Base-by-base conservation (phyloP, 2,888 invertebrate genomes). In the Meandrusa payeni region DNA sequence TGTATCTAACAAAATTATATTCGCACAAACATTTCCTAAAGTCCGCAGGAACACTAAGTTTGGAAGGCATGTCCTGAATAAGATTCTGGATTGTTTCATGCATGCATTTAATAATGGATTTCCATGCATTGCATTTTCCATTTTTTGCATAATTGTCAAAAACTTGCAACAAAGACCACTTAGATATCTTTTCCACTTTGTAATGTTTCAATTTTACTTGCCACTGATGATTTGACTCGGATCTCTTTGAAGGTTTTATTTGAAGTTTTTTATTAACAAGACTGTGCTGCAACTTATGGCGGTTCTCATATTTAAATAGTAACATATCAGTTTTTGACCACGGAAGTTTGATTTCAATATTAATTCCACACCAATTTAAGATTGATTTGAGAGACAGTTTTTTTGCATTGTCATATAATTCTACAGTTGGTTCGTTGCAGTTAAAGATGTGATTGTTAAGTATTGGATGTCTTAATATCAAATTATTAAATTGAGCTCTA, bases 1-100 rank as follows among this genome's bases (percentile, higher is more conserved):
- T 52, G 47, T 73, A 69, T 41, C 81, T 54, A 0, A 69, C 53
- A 22, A 77, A 82, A 0, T 64, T 58, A 51, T 69, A 64, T 15
- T 57, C 60, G 12, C 51, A 71, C 0, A 59, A 51, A 26, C 55
- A 52, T 1, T 47, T 41, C 24, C 42, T 50, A 6, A 50, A 57
- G 2, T 7, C 23, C 1, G 39, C 23, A 2, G 40, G 20, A 1
- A 31, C 5, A 1, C 2, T 3, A n/a, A 44, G 33, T 3, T 6
- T 22, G 0, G 11, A 1, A 5, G 38, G 44, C 33, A 44, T 33
- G 22, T 2, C 20, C 9, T 33, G 2, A 1, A 11, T 33, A 9
- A 44, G 4, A 3, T 27, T 10, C 7, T 17, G 23, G 5, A 44
- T 33, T 3, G 13, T 17, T 1, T 31, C 13, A 15, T 27, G 10